Percentiles rank a stretch among this genome's conserved stretches.
These are phyloP conservation scores for Piaya cayana DNA, from an alignment of 2,113 vertebrate genomes.

Conservation along the genomic window DNA sequence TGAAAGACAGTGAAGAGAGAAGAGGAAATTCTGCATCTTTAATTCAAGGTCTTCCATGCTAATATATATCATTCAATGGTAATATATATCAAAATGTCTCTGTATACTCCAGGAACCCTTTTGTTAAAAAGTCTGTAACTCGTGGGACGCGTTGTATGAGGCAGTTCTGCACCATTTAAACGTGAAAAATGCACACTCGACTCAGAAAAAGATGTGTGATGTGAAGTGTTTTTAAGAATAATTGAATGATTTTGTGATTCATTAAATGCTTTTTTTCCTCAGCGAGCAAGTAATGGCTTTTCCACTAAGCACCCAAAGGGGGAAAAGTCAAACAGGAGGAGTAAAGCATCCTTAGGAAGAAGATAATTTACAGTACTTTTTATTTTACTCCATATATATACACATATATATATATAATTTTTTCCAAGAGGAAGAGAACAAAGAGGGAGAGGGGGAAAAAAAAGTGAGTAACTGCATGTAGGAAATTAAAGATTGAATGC, in stretches of 20 bases:
- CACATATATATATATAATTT: too few relatives aligned
- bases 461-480: neutral
- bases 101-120: neutral
- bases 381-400: too few relatives aligned
- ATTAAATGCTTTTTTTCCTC: constrained; percentile 62
- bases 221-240: constrained; percentile 65
- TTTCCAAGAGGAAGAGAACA: neutral
- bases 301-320: constrained; percentile 28
- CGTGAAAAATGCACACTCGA: constrained; percentile 62
- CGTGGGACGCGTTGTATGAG: constrained; percentile 22
- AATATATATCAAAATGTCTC: constrained; percentile 29
- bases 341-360: neutral
- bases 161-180: constrained; percentile 61
- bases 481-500: constrained; percentile 2
- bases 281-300: constrained; percentile 46
- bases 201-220: constrained; percentile 58
- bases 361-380: neutral
- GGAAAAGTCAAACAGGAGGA: constrained; percentile 39
- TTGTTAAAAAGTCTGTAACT: constrained; percentile 42
- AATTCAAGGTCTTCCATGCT: constrained; percentile 27
- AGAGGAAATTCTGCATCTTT: constrained; percentile 44
- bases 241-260: constrained; percentile 63
- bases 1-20: constrained; percentile 57
- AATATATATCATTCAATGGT: constrained; percentile 43
- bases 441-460: neutral